Conservation (phyloP, 1,140 invertebrate genomes). For the Drosophila parabipectinata region DNA sequence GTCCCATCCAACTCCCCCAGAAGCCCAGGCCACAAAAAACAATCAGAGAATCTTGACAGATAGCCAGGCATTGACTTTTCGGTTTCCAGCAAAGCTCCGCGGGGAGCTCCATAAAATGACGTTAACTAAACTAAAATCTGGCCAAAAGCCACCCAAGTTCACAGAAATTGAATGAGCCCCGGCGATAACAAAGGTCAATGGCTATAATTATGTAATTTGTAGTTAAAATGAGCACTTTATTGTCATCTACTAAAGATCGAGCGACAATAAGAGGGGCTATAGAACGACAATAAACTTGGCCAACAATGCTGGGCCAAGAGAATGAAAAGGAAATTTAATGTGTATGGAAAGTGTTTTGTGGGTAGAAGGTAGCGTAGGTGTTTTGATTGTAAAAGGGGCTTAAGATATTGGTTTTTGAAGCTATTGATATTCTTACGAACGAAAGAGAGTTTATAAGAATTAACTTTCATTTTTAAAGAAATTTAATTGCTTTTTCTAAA, state of each 20-base stretch:
- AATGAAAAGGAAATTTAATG: slow-evolving; percentile 51
- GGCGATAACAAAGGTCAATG: slow-evolving; percentile 48
- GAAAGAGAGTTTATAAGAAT: too few relatives aligned
- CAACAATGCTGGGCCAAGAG: slow-evolving; percentile 48
- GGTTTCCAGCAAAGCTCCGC: slow-evolving; percentile 21
- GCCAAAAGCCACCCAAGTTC: slow-evolving; percentile 56
- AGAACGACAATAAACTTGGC: slow-evolving; percentile 67
- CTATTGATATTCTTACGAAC: too few relatives aligned
- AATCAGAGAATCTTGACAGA: slow-evolving; percentile 48
- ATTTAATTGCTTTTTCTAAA: too few relatives aligned
- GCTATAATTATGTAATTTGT: slow-evolving; percentile 78
- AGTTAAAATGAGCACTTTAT: slow-evolving; percentile 52
- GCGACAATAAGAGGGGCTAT: slow-evolving; percentile 39
- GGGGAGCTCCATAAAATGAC: slow-evolving; percentile 33
- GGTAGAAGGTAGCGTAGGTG: neutral
- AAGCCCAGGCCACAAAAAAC: slow-evolving; percentile 4
- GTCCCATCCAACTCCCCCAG: slow-evolving; percentile 4
- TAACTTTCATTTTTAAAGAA: too few relatives aligned
- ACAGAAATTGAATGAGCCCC: slow-evolving; percentile 41
- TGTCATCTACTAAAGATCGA: slow-evolving; percentile 33
- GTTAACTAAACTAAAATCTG: slow-evolving; percentile 15
- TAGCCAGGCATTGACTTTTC: slow-evolving; percentile 61
- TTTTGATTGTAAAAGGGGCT: neutral
- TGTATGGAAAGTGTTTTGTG: slow-evolving; percentile 24
- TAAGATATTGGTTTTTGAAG: neutral